phyloP scores from a whole-genome alignment of 2,888 invertebrate genomes.

The Erebia epiphron region DNA sequence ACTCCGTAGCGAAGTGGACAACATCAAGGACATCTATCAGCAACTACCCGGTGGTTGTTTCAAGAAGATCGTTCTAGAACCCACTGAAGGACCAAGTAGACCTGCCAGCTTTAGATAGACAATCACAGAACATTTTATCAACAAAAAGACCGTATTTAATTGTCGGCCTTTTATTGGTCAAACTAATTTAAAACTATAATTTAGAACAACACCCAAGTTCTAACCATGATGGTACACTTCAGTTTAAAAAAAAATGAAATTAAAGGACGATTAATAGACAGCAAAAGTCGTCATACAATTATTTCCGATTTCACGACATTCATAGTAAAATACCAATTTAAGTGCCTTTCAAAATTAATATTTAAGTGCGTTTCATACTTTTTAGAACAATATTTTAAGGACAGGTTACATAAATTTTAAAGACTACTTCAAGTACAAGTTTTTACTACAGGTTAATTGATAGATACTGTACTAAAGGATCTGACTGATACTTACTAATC shows the following conservation, averaged over 20 bases:
- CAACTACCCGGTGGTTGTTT: conserved; percentile 92
- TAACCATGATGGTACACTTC: too few relatives aligned
- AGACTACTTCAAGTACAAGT: too few relatives aligned
- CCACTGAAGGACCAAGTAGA: conserved; percentile 73
- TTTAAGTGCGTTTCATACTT: too few relatives aligned
- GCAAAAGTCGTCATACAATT: too few relatives aligned
- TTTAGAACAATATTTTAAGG: too few relatives aligned
- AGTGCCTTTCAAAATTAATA: too few relatives aligned
- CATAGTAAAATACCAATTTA: too few relatives aligned
- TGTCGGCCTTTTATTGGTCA: neutral
- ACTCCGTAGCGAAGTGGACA: conserved; percentile 89
- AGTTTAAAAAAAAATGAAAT: neutral
- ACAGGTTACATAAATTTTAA: too few relatives aligned
- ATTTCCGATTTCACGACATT: too few relatives aligned
- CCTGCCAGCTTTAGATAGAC: conserved; percentile 57
- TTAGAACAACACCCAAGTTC: neutral
- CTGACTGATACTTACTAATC: neutral
- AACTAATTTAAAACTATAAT: neutral
- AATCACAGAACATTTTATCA: neutral
- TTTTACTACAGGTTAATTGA: too few relatives aligned
- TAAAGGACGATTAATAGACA: too few relatives aligned
- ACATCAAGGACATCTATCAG: conserved; percentile 90
- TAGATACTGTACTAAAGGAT: neutral
- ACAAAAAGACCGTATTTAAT: neutral
- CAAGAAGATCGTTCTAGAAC: conserved; percentile 90